Evolutionary conservation across 2,888 invertebrate genomes (phyloP), one percentile per base, ranked within the genome.

Genomic region (Dendrolimus pini): DNA sequence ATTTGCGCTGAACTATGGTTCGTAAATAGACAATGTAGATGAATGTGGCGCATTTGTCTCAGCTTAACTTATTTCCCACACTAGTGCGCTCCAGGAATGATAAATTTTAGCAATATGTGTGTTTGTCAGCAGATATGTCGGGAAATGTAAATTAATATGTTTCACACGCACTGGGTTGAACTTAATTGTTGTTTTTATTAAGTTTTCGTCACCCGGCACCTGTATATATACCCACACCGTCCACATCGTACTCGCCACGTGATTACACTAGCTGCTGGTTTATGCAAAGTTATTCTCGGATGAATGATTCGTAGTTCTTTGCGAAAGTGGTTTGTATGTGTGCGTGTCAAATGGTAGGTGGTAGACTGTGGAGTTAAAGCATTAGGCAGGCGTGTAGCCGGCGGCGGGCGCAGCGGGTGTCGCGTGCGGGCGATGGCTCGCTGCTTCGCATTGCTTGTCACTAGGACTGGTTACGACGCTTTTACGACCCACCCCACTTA

Each of bases 401-500:
- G 66, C 66, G 58, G 64, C 66, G 69, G 67, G 63, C 82, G 63
- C 83, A 71, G 80, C 81, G 76, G 80, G 82, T 58, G 72, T 75
- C 74, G 80, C 80, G 79, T 84, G 84, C 74, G 76, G 58, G 66
- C 78, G 75, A 82, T 79, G 74, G 80, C 75, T 67, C 64, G 67
- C 77, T 71, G 74, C 68, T 65, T 63, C 62, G 68, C 72, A 75
- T 70, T 72, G 72, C 78, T 78, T 76, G 78, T 78, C 74, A 68
- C 75, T 68, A 63, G 63, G 67, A 69, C 72, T 71, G 72, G 67
- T 81, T 78, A 83, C 77, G 72, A 75, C 73, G 65, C 71, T 76
- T 83, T 86, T 82, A 85, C 77, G 80, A 78, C 62, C 69, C 70
- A 72, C 78, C 78, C 79, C 74, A 79, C 79, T 79, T 71, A 74